Conservation (phyloP, 2,888 invertebrate species). For the Entomobrya multifasciata region DNA sequence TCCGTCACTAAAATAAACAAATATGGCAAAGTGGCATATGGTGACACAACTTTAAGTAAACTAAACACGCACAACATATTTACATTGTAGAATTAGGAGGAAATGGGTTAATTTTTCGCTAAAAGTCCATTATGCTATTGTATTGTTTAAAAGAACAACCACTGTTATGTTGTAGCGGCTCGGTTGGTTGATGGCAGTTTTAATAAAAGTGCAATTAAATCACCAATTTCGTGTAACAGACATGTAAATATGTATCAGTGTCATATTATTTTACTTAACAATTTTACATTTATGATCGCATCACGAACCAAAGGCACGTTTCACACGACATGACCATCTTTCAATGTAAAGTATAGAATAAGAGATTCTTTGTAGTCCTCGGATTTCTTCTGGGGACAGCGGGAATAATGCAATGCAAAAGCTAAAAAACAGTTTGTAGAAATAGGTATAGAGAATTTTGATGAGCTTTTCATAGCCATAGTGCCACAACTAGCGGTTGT, state of each 20-base stretch:
- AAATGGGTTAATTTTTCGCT: not conserved
- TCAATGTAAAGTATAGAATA: constrained; percentile 43
- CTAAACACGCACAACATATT: not conserved
- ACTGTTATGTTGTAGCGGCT: not conserved
- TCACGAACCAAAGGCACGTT: constrained; percentile 53
- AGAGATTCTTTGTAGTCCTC: constrained; percentile 21
- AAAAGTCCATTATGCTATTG: not conserved
- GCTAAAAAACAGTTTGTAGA: too few relatives aligned
- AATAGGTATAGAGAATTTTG: constrained; percentile 24
- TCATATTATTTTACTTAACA: constrained; percentile 34
- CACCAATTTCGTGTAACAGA: constrained; percentile 24
- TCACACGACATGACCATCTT: constrained; percentile 53
- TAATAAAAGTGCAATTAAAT: constrained; percentile 53
- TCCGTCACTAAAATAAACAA: constrained; percentile 4
- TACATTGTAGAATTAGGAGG: not conserved
- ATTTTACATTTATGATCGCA: constrained; percentile 44
- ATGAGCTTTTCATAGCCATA: constrained; percentile 51
- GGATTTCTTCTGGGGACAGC: constrained; percentile 8
- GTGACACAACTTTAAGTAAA: not conserved
- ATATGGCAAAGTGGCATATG: not conserved
- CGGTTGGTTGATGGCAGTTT: constrained; percentile 9
- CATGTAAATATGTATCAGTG: constrained; percentile 30
- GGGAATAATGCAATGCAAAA: not conserved
- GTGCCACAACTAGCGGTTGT: not conserved
- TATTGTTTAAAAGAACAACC: constrained; percentile 17